These are phyloP conservation scores for Xiphorhynchus erythropygius DNA, from an alignment of 2,797 vertebrate species.

Conservation along the genomic window DNA sequence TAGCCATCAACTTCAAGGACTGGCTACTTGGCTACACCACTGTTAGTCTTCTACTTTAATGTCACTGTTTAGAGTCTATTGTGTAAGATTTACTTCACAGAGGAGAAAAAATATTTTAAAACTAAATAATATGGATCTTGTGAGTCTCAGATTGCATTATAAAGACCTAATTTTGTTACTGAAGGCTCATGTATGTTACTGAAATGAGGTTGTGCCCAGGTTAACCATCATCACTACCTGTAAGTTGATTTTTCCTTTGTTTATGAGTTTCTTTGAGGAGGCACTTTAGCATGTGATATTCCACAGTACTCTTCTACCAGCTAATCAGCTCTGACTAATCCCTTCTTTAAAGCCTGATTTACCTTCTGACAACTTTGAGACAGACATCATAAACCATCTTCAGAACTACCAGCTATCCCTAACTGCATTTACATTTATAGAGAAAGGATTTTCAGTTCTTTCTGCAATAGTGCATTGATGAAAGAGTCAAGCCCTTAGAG, in stretches of 20 bases:
- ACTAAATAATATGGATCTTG: background rate
- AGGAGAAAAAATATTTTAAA: background rate
- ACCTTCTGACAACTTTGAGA: background rate
- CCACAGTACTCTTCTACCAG: background rate
- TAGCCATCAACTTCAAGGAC: background rate
- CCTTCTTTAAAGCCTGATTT: background rate
- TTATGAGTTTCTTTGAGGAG: background rate
- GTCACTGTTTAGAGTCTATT: background rate
- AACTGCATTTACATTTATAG: background rate
- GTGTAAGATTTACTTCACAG: background rate
- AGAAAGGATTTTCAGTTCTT: background rate
- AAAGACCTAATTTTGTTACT: background rate
- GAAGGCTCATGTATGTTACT: background rate
- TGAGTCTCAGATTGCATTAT: background rate
- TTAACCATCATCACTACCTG: background rate
- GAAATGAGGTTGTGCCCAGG: background rate
- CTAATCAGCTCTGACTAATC: background rate
- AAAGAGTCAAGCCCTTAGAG: conserved; percentile 46
- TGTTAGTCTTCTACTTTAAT: background rate
- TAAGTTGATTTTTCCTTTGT: background rate
- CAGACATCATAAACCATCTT: background rate
- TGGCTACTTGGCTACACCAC: background rate
- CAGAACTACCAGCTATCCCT: background rate
- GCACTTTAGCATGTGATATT: background rate
- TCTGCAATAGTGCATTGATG: background rate